Evolutionary conservation across 2,113 vertebrate genomes (phyloP), one percentile per base, ranked within the genome.

Genomic region (Gorsachius goisagi): DNA sequence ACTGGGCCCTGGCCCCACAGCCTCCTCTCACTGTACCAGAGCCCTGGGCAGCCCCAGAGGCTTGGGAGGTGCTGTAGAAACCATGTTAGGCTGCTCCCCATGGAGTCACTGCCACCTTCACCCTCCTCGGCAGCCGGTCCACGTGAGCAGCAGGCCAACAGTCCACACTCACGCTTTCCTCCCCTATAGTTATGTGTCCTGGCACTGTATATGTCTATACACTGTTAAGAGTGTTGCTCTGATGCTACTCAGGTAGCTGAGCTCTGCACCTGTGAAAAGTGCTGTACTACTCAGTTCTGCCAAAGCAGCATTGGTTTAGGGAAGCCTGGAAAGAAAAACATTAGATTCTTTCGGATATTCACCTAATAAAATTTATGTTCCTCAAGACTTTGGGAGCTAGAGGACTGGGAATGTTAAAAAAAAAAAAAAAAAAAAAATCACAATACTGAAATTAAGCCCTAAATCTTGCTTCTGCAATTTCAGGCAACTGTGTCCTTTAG

Each of bases 11-110:
- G 11, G 5, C 13, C 17, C 23, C 15, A 39, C 21, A 63, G 28
- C 28, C 11, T 23, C 12, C 10, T 50, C 14, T 35, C 6, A 4
- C 50, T 50, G 23, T 1, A 1, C 10, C 15, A 0, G 1, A 85
- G n/a, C 19, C 19, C n/a, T 30, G 23, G 45, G 27, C 20, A 81
- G 45, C 10, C 58, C 17, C 23, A 60, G 44, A 75, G 11, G 11
- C 27, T 71, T 64, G 6, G 63, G 27, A 85, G 5, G 2, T 32
- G 20, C 32, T 37, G 9, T 14, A 58, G 30, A 37, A 75, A 53
- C 14, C 2, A 0, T 11, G 7, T 37, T 8, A 59, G 26, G 44
- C 24, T 62, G 39, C 26, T 78, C 39, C 10, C 15, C 5, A 9
- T 9, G 5, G 50, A 75, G 9, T 16, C 50, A 44, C 27, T 71